Percentiles rank a stretch among this genome's conserved stretches.
Conservation (phyloP, 2,797 vertebrate species). For the Acrossocheilus wenchowensis region DNA sequence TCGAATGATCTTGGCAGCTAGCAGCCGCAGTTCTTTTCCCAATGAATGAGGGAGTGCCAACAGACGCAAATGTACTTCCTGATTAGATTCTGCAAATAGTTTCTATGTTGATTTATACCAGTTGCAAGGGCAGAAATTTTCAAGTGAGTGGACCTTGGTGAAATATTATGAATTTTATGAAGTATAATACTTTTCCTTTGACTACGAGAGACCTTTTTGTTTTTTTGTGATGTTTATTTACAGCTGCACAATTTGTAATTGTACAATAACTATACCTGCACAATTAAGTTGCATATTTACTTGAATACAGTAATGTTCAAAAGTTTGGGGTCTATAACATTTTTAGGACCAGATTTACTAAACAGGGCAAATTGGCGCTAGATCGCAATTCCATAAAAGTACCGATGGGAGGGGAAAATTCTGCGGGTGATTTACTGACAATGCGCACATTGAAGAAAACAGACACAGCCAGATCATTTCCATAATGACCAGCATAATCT, state of each 20-base stretch:
- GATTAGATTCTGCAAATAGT: constrained; percentile 13
- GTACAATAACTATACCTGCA: not conserved
- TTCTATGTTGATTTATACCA: constrained; percentile 6
- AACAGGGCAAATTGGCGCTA: too few relatives aligned
- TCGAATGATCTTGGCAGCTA: constrained; percentile 7
- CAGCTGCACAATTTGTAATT: not conserved
- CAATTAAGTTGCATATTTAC: not conserved
- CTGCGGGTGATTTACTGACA: too few relatives aligned
- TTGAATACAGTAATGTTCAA: not conserved
- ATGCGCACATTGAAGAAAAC: too few relatives aligned
- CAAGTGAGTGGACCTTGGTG: not conserved
- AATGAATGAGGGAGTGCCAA: constrained; percentile 9
- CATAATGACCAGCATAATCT: too few relatives aligned
- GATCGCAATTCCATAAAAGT: too few relatives aligned
- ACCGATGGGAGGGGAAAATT: too few relatives aligned
- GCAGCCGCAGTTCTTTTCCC: not conserved
- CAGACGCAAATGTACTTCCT: constrained; percentile 15
- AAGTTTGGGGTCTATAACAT: not conserved
- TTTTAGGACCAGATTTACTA: too few relatives aligned
- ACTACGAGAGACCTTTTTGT: not conserved
- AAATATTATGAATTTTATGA: constrained; percentile 16
- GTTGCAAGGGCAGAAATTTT: not conserved
- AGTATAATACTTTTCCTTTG: not conserved
- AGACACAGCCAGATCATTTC: too few relatives aligned
- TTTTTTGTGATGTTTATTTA: not conserved